phyloP scores from a whole-genome alignment of 2,797 vertebrate species.

The Clamator glandarius region DNA sequence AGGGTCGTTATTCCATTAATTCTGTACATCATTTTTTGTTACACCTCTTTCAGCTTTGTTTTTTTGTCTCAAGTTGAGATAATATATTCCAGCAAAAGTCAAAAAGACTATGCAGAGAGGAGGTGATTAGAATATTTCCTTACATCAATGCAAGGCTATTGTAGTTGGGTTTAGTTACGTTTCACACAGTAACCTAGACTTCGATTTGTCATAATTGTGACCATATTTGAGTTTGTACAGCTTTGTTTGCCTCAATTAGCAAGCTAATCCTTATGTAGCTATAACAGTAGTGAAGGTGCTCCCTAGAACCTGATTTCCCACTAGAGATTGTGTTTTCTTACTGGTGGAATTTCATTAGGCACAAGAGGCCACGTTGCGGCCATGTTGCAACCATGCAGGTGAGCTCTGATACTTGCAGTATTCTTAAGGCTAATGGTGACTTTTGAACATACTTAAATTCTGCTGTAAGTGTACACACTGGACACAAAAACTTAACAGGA shows the following conservation, averaged over 20 bases:
- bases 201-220: not conserved
- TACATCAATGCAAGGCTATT: not conserved
- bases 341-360: not conserved
- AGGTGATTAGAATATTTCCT: not conserved
- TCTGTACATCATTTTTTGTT: not conserved
- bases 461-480: not conserved
- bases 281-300: not conserved
- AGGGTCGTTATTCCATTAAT: not conserved
- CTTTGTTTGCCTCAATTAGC: not conserved
- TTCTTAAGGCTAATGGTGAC: not conserved
- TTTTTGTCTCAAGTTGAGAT: not conserved
- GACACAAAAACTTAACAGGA: not conserved
- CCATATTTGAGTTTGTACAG: not conserved
- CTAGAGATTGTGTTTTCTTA: not conserved
- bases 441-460: not conserved
- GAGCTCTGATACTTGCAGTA: not conserved
- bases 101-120: not conserved
- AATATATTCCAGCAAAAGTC: not conserved
- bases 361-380: not conserved
- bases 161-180: not conserved
- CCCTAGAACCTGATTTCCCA: not conserved
- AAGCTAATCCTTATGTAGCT: not conserved
- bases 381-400: not conserved
- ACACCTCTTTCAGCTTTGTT: rapidly evolving
- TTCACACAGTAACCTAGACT: not conserved